Base-by-base conservation (phyloP, 1,140 invertebrate genomes). In the Diachasmimorpha longicaudata region DNA sequence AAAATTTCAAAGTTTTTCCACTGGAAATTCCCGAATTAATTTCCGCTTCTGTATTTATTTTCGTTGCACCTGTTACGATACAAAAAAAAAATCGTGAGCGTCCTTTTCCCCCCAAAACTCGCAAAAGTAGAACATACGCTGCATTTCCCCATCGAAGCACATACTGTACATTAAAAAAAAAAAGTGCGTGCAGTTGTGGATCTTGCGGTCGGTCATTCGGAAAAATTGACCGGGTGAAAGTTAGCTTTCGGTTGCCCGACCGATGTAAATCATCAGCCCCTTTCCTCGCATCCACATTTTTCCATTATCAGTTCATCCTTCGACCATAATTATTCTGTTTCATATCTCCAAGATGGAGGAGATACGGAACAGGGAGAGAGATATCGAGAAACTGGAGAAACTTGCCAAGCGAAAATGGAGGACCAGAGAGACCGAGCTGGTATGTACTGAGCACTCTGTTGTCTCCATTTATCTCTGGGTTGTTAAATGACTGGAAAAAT, bases 331-430 rank as follows among this genome's bases (percentile, higher is more conserved):
- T 63, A 23, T 63, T 70, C 21, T 48, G 39, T 25, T 46, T 71
- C 42, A 48, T 48, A 44, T 48, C 42, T 19, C 79, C 42, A 78
- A 83, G 82, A 83, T 83, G 78, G 81, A 81, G 66, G 82, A 81
- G 77, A 77, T 83, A 76, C 78, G 79, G 72, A 78, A 77, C 66
- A 83, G 82, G 70, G 79, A 36, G 23, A 76, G 80, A 21, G 80
- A 81, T 58, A 80, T 83, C 58, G 81, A 81, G 58, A 82, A 80
- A 71, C 75, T 83, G 63, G 79, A 82, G 75, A 83, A 80, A 74
- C 70, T 81, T 52, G 55, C 74, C 19, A 75, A 80, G 48, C 48
- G 76, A 16, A 80, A 81, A 68, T 72, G 77, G 67, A 68, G 74
- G 39, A 23, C 70, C 11, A 74, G 74, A 39, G 58, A 77, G 70